A percentile compares a stretch with the other conserved stretches of the same genome.
Conservation (phyloP, 1,140 invertebrate species). For the Paracyclopina nana region DNA sequence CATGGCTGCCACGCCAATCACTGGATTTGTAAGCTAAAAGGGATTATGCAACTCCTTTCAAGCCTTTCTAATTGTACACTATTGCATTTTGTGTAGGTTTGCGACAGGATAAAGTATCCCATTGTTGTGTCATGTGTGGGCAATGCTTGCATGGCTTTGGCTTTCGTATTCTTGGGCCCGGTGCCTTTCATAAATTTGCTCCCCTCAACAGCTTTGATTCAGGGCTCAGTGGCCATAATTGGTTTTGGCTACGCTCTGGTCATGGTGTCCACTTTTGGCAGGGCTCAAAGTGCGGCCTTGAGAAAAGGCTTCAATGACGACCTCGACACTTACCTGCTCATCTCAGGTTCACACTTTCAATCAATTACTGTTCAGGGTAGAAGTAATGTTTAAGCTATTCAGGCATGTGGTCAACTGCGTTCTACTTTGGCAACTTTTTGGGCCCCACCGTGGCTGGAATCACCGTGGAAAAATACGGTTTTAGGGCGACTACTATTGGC, state of each 20-base stretch:
- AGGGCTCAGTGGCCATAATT: background rate
- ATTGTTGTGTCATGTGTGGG: background rate
- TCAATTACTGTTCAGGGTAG: background rate
- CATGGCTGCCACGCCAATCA: background rate
- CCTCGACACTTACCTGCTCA: background rate
- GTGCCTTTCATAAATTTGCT: background rate
- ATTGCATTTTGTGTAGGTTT: background rate
- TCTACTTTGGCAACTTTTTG: background rate
- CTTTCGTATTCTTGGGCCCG: background rate
- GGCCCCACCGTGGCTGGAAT: background rate
- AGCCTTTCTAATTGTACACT: background rate
- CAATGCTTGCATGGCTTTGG: background rate
- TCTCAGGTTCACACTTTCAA: background rate
- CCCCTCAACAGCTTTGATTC: background rate
- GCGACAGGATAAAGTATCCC: background rate
- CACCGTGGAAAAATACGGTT: background rate
- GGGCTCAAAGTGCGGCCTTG: background rate
- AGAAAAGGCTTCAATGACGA: background rate
- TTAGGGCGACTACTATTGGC: background rate
- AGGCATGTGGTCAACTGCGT: background rate
- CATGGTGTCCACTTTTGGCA: background rate
- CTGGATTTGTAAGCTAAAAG: background rate
- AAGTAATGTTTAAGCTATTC: background rate
- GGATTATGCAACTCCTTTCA: too few relatives aligned
- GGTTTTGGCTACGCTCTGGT: background rate